These are phyloP conservation scores for Mastigias papua DNA, from an alignment of 30 jellyfish, hydroid and myxozoan genomes.

Conservation along the genomic window DNA sequence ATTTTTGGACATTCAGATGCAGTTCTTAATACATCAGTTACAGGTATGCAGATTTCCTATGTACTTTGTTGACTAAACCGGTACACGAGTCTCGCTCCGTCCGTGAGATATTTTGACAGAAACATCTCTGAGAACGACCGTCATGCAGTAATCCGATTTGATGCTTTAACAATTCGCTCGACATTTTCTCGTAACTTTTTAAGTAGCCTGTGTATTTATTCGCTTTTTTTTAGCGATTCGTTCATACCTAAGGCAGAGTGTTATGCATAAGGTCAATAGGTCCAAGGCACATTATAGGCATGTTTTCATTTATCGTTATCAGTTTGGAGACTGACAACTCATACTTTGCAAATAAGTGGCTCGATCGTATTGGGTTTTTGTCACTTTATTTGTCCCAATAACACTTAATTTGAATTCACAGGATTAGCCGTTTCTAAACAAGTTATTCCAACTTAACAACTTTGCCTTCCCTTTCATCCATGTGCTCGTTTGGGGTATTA, in stretches of 20 bases:
- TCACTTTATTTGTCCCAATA: neutral
- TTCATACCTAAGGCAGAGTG: too few species aligned
- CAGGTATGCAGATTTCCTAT: slow-evolving; percentile 26
- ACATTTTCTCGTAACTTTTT: neutral
- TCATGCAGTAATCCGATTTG: slow-evolving; percentile 13
- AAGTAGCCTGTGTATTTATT: neutral
- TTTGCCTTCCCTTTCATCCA: too few species aligned
- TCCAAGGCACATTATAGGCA: neutral
- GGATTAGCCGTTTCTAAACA: too few species aligned
- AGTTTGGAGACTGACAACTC: neutral
- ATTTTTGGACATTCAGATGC: slow-evolving; percentile 21
- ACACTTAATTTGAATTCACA: too few species aligned
- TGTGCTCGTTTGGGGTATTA: too few species aligned
- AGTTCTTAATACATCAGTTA: slow-evolving; percentile 28
- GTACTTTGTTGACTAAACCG: neutral
- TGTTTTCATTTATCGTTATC: neutral
- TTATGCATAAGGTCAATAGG: neutral
- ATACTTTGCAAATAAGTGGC: neutral
- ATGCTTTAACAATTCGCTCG: neutral
- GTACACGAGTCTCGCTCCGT: neutral
- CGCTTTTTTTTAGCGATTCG: neutral
- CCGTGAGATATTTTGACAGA: neutral
- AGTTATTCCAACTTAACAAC: too few species aligned
- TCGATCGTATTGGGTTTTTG: neutral
- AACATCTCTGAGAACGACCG: slow-evolving; percentile 11